A percentile compares a stretch with the other conserved stretches of the same genome.
Conservation (phyloP, 1,140 invertebrate genomes). For the Calephelis nemesis region DNA sequence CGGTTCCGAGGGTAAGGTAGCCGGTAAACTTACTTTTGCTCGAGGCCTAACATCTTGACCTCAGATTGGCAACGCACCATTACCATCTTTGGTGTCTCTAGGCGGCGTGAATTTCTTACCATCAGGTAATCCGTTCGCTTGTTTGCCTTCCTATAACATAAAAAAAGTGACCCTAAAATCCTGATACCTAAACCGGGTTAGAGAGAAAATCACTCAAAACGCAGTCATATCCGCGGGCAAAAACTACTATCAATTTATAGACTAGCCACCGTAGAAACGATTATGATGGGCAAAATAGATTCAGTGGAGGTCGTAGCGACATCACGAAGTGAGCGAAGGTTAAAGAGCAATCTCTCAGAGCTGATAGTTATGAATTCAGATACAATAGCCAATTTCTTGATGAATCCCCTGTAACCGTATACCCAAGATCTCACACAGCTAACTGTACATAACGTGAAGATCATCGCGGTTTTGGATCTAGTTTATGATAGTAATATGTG, state of each 20-base stretch:
- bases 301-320: slow-evolving; percentile 63
- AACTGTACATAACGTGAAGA: slow-evolving; percentile 18
- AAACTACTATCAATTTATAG: slow-evolving; percentile 20
- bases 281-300: slow-evolving; percentile 74
- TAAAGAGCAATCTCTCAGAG: slow-evolving; percentile 59
- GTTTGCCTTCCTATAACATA: too few relatives aligned
- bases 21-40: too few relatives aligned
- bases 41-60: too few relatives aligned
- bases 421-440: slow-evolving; percentile 24
- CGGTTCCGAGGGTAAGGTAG: too few relatives aligned
- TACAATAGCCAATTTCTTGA: slow-evolving; percentile 74
- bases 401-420: slow-evolving; percentile 35
- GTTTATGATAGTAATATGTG: slow-evolving; percentile 14
- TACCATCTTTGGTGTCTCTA: too few relatives aligned
- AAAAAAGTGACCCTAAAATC: too few relatives aligned
- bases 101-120: too few relatives aligned
- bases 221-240: too few relatives aligned
- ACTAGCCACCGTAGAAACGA: slow-evolving; percentile 67
- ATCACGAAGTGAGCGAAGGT: slow-evolving; percentile 66
- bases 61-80: too few relatives aligned
- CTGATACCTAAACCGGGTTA: too few relatives aligned
- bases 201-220: too few relatives aligned
- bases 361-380: slow-evolving; percentile 63
- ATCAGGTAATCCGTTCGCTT: too few relatives aligned
- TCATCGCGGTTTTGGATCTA: slow-evolving; percentile 11